A percentile compares a stretch with the other conserved stretches of the same genome.
phyloP scores from a whole-genome alignment of 2,888 invertebrate species.

The Argyresthia albistria region DNA sequence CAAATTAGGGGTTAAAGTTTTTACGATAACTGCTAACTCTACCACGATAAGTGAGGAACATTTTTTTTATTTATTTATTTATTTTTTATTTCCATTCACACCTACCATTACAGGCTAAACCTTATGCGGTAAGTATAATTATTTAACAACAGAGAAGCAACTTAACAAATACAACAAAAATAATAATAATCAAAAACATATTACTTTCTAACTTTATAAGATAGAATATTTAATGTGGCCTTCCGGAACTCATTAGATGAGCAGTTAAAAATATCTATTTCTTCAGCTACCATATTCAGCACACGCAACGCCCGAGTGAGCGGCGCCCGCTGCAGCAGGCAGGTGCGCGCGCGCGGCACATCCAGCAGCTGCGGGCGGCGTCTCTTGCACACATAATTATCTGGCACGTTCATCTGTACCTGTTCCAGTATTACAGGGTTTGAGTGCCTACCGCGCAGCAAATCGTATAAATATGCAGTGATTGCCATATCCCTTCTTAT shows the following conservation, averaged over 20 bases:
- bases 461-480: not conserved
- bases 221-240: not conserved
- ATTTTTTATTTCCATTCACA: no score
- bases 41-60: no score
- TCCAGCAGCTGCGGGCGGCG: not conserved
- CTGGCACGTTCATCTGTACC: not conserved
- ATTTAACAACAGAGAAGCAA: no score
- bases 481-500: not conserved
- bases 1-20: no score
- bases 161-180: not conserved
- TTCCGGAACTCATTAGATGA: not conserved
- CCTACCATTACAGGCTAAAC: no score
- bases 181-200: not conserved
- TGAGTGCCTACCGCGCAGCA: not conserved
- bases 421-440: not conserved
- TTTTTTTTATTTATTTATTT: no score
- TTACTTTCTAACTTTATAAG: not conserved
- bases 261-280: not conserved
- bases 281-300: not conserved
- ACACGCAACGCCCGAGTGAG: not conserved
- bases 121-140: no score
- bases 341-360: not conserved
- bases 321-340: not conserved
- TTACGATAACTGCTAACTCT: no score
- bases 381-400: not conserved